phyloP scores from a whole-genome alignment of 2,888 invertebrate species.

The Athetis lepigone region DNA sequence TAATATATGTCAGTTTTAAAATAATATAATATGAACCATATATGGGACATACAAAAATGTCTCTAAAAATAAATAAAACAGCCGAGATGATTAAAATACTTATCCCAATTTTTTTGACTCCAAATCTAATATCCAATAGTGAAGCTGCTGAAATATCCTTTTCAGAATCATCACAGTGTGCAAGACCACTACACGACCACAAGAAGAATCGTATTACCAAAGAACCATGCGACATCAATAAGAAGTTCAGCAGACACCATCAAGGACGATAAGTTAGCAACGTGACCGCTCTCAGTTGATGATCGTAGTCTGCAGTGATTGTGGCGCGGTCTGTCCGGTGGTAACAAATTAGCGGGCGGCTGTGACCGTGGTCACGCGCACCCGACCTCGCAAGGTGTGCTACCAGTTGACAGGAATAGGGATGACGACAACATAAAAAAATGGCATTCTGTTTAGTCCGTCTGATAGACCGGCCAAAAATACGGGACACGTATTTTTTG shows the following conservation, averaged over 20 bases:
- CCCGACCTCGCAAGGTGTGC: constrained; percentile 35
- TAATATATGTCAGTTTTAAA: no score
- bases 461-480: no score
- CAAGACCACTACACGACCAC: background rate
- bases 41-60: no score
- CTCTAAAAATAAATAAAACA: no score
- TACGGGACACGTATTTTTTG: no score
- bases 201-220: background rate
- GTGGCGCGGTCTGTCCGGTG: constrained; percentile 52
- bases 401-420: background rate
- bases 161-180: background rate
- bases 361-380: constrained; percentile 61
- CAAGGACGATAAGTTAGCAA: constrained; percentile 55
- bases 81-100: no score
- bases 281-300: constrained; percentile 58
- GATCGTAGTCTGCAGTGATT: constrained; percentile 56
- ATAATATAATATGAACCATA: no score
- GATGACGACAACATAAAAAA: no score
- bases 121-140: no score
- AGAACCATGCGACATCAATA: constrained; percentile 8
- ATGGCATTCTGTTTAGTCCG: no score
- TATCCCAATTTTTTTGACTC: no score
- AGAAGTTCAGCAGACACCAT: constrained; percentile 6
- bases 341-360: constrained; percentile 57
- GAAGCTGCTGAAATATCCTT: no score